Evolutionary conservation across 2,888 invertebrate species (phyloP).

Genomic region (Heliconius sara): DNA sequence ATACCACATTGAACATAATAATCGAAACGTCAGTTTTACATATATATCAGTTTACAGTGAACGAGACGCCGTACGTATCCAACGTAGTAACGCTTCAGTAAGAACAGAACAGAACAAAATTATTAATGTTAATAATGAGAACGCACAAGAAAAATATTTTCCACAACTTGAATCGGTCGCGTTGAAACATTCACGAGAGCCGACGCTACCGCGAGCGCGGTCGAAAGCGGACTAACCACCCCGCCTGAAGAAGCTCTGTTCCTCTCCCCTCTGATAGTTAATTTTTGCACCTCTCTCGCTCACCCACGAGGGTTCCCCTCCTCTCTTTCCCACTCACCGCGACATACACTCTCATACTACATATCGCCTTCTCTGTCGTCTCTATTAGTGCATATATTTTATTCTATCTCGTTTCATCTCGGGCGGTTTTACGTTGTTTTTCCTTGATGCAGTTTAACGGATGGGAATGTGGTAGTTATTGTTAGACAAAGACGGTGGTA

Average conservation of each 20-base stretch:
- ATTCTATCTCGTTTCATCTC: constrained; percentile 84
- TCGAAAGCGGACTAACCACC: constrained; percentile 83
- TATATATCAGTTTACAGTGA: not conserved
- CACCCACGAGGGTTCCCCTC: constrained; percentile 69
- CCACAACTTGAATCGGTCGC: constrained; percentile 77
- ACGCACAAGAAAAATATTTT: constrained; percentile 70
- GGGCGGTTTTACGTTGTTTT: constrained; percentile 82
- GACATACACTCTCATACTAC: constrained; percentile 76
- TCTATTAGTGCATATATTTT: constrained; percentile 83
- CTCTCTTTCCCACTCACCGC: constrained; percentile 73
- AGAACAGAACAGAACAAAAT: constrained; percentile 64
- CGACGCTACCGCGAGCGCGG: constrained; percentile 76
- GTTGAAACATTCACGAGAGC: constrained; percentile 55
- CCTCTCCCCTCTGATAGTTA: constrained; percentile 83
- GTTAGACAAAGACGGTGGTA: constrained; percentile 84
- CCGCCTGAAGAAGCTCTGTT: constrained; percentile 81
- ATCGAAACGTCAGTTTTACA: constrained; percentile 32
- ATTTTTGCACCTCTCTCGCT: constrained; percentile 76
- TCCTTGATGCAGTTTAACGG: constrained; percentile 84
- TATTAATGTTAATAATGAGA: constrained; percentile 61
- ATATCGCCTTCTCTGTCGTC: constrained; percentile 79
- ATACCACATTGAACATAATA: constrained; percentile 42
- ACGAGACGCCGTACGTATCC: not conserved
- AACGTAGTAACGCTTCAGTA: constrained; percentile 14
- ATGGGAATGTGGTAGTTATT: constrained; percentile 84